Base-by-base conservation (phyloP, 2,888 invertebrate genomes). In the Drosophila vallismaia region DNA sequence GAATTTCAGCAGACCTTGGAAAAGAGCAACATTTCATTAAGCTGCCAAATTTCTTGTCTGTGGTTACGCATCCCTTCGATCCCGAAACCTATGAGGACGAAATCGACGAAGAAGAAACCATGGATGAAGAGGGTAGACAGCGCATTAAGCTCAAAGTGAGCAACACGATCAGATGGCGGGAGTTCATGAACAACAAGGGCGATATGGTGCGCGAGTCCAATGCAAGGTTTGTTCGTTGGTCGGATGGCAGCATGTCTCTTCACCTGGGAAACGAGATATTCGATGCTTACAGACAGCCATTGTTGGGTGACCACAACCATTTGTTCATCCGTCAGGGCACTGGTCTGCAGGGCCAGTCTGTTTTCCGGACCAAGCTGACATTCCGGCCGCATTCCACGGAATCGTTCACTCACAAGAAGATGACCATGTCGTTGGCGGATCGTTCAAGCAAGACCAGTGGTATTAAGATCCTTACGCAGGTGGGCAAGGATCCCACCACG, bases 321-420 rank as follows among this genome's bases (percentile, higher is more conserved):
- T 93, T 99, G 76, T 99, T 98, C 92, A 97, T 99, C 70, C 95
- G 99, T 0, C 99, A 99, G 94, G 99, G 99, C 42, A 98, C 98
- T 0, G 99, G 99, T 93, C 93, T 99, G 1, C 98, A 99, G 89
- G 99, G 99, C 0, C 99, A 99, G 91, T 97, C 98, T 0, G 97
- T 99, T 31, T 99, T 99, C 93, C 94, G 97, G 42, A 98, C 98
- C 0, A 99, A 99, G 92, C 93, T 99, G 0, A 97, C 98, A 1
- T 99, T 99, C 95, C 94, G 99, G 45, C 99, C 99, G 0, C 98
- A 99, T 91, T 99, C 99, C 0, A 99, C 99, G 0, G 99, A 99
- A 90, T 99, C 99, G 24, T 98, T 99, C 92, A 99, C 99, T 0
- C 99, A 99, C 92, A 94, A 98, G 78, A 99, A 99, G 94, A 99